Evolutionary conservation across 2,888 invertebrate species (phyloP).

Genomic region (Digitonthophagus gazella): DNA sequence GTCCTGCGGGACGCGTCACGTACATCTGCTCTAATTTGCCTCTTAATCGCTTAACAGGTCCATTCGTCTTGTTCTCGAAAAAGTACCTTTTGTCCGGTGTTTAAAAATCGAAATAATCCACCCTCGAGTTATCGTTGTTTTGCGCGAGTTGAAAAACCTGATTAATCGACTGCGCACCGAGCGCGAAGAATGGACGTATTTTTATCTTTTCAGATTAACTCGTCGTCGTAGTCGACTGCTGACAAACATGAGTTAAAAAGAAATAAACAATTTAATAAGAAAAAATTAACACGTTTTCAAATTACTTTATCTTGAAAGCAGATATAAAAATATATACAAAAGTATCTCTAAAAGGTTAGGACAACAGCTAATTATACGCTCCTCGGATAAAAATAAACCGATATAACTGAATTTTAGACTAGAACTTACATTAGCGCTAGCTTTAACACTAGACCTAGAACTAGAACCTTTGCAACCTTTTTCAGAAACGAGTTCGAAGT

Average conservation of each 20-base stretch:
- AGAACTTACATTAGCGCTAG: too few relatives aligned
- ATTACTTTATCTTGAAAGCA: too few relatives aligned
- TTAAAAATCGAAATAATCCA: constrained; percentile 10
- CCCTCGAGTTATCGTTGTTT: constrained; percentile 14
- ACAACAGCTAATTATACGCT: too few relatives aligned
- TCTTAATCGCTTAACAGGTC: constrained; percentile 18
- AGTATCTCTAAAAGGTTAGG: too few relatives aligned
- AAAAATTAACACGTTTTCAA: too few relatives aligned
- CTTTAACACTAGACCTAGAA: too few relatives aligned
- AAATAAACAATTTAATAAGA: too few relatives aligned
- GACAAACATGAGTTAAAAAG: neutral
- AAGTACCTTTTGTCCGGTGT: constrained; percentile 13
- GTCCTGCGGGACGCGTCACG: constrained; percentile 6
- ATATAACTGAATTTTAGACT: too few relatives aligned
- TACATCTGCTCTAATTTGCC: constrained; percentile 11
- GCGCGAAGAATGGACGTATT: neutral
- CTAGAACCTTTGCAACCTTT: too few relatives aligned
- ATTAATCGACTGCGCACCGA: constrained; percentile 3
- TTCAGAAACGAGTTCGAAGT: too few relatives aligned
- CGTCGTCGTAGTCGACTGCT: neutral
- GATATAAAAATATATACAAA: too few relatives aligned
- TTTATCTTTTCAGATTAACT: neutral
- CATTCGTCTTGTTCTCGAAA: constrained; percentile 12
- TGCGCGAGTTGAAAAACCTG: constrained; percentile 6
- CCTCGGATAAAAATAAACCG: too few relatives aligned